Percentiles rank a stretch among this genome's conserved stretches.
phyloP scores from a whole-genome alignment of 2,888 invertebrate genomes.

The Drosophila imparisetae region DNA sequence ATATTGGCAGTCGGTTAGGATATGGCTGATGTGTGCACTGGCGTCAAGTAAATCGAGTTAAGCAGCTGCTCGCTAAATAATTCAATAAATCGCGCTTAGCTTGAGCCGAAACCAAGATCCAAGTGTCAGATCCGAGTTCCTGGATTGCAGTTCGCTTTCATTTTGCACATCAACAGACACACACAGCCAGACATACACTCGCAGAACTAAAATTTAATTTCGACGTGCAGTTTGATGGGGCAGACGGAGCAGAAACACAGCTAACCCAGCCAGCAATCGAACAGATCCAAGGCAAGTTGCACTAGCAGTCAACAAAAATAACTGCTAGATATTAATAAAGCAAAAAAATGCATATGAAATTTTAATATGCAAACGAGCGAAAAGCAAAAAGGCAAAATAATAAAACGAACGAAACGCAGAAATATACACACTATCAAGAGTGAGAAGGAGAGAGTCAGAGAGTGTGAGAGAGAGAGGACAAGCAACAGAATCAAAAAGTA shows the following conservation, averaged over 20 bases:
- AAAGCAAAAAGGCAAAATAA: constrained; percentile 57
- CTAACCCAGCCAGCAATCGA: constrained; percentile 62
- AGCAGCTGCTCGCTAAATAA: constrained; percentile 78
- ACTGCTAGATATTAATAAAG: constrained; percentile 81
- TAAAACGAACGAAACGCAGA: constrained; percentile 43
- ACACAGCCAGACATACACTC: constrained; percentile 9
- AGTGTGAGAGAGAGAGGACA: background rate
- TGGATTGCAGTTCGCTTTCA: constrained; percentile 41
- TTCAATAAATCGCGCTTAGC: constrained; percentile 75
- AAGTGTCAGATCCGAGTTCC: constrained; percentile 32
- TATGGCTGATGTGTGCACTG: constrained; percentile 42
- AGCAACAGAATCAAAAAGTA: constrained; percentile 58
- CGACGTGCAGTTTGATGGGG: constrained; percentile 73
- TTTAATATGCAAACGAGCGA: constrained; percentile 78
- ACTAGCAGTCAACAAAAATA: constrained; percentile 65
- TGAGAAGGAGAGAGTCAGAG: background rate
- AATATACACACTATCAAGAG: constrained; percentile 25
- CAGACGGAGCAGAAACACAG: constrained; percentile 72
- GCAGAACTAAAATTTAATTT: constrained; percentile 73
- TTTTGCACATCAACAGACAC: constrained; percentile 41
- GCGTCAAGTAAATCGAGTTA: constrained; percentile 74
- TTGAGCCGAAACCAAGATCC: constrained; percentile 38
- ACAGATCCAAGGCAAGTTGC: constrained; percentile 37
- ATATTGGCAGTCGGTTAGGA: constrained; percentile 19
- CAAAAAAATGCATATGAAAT: constrained; percentile 77